These are phyloP conservation scores for Cephonodes hylas DNA, from an alignment of 2,888 invertebrate species.

Conservation along the genomic window DNA sequence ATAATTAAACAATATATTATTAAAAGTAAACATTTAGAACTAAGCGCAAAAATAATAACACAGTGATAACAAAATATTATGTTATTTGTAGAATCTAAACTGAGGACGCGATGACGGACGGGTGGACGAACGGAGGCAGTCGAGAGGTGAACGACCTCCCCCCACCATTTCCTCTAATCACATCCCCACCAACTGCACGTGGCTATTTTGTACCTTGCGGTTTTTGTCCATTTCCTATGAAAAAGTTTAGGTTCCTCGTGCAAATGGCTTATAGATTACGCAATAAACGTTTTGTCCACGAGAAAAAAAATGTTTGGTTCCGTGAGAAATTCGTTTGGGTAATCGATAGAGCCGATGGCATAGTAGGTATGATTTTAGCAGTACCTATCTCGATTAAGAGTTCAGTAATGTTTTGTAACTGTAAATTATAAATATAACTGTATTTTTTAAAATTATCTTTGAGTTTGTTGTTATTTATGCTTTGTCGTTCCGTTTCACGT, in stretches of 20 bases:
- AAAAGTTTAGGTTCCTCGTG: conserved; percentile 6
- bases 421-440: too few species aligned
- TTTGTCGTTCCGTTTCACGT: too few species aligned
- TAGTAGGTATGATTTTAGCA: background rate
- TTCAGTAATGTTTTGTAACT: too few species aligned
- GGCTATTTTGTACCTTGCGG: conserved; percentile 10
- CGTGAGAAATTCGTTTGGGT: background rate
- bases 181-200: conserved; percentile 7
- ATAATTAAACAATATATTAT: background rate
- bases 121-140: conserved; percentile 5
- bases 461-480: too few species aligned
- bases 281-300: background rate
- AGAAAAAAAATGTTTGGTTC: background rate
- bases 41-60: background rate
- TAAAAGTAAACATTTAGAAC: background rate
- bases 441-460: too few species aligned
- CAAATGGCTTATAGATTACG: conserved; percentile 6
- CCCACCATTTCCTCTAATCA: conserved; percentile 7
- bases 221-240: conserved; percentile 12
- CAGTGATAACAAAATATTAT: conserved; percentile 5
- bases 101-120: conserved; percentile 9
- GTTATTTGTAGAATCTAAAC: conserved; percentile 16
- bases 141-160: background rate
- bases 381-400: too few species aligned
- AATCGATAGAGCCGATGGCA: background rate